phyloP scores from a whole-genome alignment of 2,797 vertebrate species.

The Sarcophilus harrisii region DNA sequence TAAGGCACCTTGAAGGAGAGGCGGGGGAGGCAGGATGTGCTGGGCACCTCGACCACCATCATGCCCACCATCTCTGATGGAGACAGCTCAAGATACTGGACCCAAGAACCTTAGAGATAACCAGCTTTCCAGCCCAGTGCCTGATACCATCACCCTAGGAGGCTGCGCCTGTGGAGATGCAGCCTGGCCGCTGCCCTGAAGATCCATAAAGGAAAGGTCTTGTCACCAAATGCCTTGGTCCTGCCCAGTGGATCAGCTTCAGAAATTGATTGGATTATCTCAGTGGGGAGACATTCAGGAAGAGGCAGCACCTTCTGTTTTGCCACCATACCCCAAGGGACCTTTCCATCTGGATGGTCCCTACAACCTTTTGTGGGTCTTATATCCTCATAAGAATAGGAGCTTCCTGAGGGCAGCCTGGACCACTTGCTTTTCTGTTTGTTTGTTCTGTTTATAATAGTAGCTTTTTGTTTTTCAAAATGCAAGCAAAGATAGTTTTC shows the following conservation, averaged over 20 bases:
- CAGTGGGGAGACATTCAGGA: background rate
- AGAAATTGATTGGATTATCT: background rate
- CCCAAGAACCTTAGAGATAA: background rate
- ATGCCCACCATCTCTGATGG: background rate
- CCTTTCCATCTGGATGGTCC: background rate
- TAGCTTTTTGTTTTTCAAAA: too few relatives aligned
- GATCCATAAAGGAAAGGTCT: background rate
- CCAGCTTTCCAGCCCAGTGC: background rate
- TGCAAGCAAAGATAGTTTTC: too few relatives aligned
- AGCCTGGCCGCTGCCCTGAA: background rate
- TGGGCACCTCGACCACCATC: background rate
- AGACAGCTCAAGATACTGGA: too few relatives aligned
- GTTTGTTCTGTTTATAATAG: too few relatives aligned
- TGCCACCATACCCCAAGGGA: background rate
- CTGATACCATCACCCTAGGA: background rate
- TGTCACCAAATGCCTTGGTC: background rate
- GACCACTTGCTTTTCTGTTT: too few relatives aligned
- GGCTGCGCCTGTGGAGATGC: background rate
- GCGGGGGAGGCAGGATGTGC: background rate
- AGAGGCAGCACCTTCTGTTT: background rate
- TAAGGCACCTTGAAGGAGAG: background rate
- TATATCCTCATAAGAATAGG: background rate
- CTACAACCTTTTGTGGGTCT: background rate
- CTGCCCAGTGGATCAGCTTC: background rate
- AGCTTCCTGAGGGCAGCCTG: background rate